Percentiles rank a stretch among this genome's conserved stretches.
Evolutionary conservation across 1,140 invertebrate species (phyloP).

Genomic region (Drosophila carrolli): DNA sequence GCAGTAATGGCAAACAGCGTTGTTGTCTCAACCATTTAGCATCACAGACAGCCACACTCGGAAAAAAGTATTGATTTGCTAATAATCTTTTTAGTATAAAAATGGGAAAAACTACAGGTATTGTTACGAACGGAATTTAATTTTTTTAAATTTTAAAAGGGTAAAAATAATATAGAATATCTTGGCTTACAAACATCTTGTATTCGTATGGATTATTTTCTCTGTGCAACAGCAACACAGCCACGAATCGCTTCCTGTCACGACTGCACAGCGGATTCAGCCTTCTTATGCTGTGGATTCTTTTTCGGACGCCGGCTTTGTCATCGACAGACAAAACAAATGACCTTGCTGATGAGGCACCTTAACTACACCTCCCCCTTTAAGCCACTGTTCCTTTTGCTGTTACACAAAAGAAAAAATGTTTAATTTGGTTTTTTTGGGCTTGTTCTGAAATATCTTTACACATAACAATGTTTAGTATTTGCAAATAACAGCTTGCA

Average conservation of each 20-base stretch:
- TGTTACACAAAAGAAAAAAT: slow-evolving; percentile 8
- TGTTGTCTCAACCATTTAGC: slow-evolving; percentile 52
- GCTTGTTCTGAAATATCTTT: too few species aligned
- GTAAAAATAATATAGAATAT: too few species aligned
- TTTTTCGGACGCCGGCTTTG: slow-evolving; percentile 63
- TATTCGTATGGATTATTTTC: background rate
- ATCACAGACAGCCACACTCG: slow-evolving; percentile 23
- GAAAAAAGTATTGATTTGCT: background rate
- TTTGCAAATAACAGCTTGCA: too few species aligned
- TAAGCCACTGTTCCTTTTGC: background rate
- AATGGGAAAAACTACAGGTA: too few species aligned
- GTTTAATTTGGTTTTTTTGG: too few species aligned
- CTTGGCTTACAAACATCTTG: too few species aligned
- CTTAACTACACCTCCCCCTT: background rate
- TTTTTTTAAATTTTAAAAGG: too few species aligned
- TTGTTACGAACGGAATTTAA: too few species aligned
- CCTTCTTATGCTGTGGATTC: slow-evolving; percentile 36
- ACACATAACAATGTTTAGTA: too few species aligned
- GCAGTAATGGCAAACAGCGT: slow-evolving; percentile 66
- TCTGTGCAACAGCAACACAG: slow-evolving; percentile 18
- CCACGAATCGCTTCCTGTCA: slow-evolving; percentile 73
- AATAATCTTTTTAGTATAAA: too few species aligned
- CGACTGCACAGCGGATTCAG: slow-evolving; percentile 50
- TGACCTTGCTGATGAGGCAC: slow-evolving; percentile 65
- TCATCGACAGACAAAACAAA: slow-evolving; percentile 77